Evolutionary conservation across 2,888 invertebrate genomes (phyloP).

Genomic region (Idaea biselata): DNA sequence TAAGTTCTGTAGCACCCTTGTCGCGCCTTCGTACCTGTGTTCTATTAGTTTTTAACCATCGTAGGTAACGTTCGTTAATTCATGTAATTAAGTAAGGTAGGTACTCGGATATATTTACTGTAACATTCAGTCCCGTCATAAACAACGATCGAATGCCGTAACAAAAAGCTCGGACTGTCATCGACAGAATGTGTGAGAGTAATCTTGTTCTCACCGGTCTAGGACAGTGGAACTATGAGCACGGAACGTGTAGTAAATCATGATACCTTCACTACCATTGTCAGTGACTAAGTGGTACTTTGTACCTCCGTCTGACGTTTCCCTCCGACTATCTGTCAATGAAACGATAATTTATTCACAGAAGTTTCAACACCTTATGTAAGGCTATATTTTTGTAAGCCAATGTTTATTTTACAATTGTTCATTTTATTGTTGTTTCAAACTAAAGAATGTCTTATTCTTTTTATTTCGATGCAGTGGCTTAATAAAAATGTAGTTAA

Average conservation of each 20-base stretch:
- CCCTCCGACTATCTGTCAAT: slow-evolving; percentile 29
- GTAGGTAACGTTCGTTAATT: slow-evolving; percentile 17
- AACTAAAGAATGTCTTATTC: neutral
- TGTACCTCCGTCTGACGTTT: slow-evolving; percentile 13
- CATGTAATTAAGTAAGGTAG: slow-evolving; percentile 19
- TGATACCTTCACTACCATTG: slow-evolving; percentile 22
- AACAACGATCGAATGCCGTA: neutral
- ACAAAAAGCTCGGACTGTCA: slow-evolving; percentile 61
- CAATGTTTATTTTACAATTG: slow-evolving; percentile 11
- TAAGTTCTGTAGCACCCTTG: too few relatives aligned
- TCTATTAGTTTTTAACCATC: too few relatives aligned
- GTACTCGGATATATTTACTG: slow-evolving; percentile 11
- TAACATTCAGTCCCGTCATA: neutral
- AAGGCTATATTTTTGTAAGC: slow-evolving; percentile 15
- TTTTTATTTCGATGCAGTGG: slow-evolving; percentile 8
- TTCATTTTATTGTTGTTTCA: too few relatives aligned
- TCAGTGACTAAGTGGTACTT: slow-evolving; percentile 9
- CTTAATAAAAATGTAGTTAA: neutral
- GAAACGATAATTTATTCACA: slow-evolving; percentile 34
- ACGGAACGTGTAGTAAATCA: slow-evolving; percentile 74
- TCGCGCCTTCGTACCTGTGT: too few relatives aligned
- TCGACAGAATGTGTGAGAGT: slow-evolving; percentile 55
- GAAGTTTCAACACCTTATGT: slow-evolving; percentile 31
- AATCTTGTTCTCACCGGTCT: slow-evolving; percentile 62
- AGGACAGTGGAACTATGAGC: slow-evolving; percentile 47